A percentile compares a stretch with the other conserved stretches of the same genome.
Conservation (phyloP, 2,888 invertebrate species). For the Ectemnius continuus region DNA sequence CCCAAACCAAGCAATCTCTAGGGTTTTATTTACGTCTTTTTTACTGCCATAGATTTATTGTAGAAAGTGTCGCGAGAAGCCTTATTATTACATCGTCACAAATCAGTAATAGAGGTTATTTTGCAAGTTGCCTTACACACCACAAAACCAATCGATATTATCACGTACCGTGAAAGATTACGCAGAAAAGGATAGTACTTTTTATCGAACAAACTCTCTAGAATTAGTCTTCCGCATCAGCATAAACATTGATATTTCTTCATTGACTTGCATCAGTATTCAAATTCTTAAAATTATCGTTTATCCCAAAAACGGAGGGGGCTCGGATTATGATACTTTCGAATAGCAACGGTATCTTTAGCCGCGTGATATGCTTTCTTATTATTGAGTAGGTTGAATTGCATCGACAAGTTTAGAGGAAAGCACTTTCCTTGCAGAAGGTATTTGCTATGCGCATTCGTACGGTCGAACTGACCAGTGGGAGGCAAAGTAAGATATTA, state of each 20-base stretch:
- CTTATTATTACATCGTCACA: neutral
- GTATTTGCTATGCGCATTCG: constrained; percentile 2
- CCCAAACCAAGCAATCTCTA: constrained; percentile 22
- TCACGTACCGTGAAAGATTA: constrained; percentile 32
- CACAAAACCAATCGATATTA: constrained; percentile 20
- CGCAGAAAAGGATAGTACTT: constrained; percentile 18
- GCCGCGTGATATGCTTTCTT: neutral
- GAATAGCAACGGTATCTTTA: constrained; percentile 28
- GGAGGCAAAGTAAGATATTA: constrained; percentile 20
- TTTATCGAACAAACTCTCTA: constrained; percentile 52
- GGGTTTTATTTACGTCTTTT: constrained; percentile 31
- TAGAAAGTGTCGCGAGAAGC: constrained; percentile 3
- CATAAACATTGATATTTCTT: constrained; percentile 46
- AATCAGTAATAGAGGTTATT: neutral
- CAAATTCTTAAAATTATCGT: constrained; percentile 42
- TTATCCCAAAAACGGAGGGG: neutral
- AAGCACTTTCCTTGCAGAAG: neutral
- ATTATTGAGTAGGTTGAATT: constrained; percentile 17
- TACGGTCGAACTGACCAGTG: neutral
- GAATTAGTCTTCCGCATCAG: constrained; percentile 70
- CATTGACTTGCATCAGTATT: constrained; percentile 46
- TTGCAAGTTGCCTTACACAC: constrained; percentile 6
- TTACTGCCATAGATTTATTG: constrained; percentile 61
- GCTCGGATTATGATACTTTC: constrained; percentile 23
- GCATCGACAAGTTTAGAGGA: neutral